These are phyloP conservation scores for Xiphophorus birchmanni DNA, from an alignment of 2,797 vertebrate species.

Conservation along the genomic window DNA sequence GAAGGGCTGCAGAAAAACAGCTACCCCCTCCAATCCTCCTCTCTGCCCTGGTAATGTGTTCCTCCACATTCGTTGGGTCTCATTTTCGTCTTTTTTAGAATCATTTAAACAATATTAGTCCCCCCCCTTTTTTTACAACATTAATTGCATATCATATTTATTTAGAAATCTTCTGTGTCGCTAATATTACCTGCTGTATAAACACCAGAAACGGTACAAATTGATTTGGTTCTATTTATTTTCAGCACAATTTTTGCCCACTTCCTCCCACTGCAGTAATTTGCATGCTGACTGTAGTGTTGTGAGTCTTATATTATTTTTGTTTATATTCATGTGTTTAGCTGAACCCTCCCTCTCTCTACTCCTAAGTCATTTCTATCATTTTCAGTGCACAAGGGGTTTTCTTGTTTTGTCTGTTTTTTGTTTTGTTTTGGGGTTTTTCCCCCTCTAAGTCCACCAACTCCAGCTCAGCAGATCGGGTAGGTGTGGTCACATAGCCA, in stretches of 20 bases:
- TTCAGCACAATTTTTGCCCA: constrained; percentile 37
- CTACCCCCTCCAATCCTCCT: constrained; percentile 74
- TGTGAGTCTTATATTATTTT: constrained; percentile 23
- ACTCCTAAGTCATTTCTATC: constrained; percentile 11
- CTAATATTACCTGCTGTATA: neutral
- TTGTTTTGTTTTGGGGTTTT: neutral
- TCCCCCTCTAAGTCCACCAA: constrained; percentile 40
- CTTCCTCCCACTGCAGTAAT: constrained; percentile 71
- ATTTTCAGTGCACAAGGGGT: constrained; percentile 22
- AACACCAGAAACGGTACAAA: neutral
- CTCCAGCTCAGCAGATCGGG: constrained; percentile 62
- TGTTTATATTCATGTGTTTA: constrained; percentile 39
- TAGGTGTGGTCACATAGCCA: constrained; percentile 71
- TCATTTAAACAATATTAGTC: constrained; percentile 7
- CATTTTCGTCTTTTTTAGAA: constrained; percentile 2
- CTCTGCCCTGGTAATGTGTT: constrained; percentile 85
- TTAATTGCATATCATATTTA: neutral
- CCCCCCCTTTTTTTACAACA: neutral
- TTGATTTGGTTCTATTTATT: constrained; percentile 15
- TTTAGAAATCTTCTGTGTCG: neutral
- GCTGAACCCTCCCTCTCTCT: constrained; percentile 6
- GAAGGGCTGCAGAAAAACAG: constrained; percentile 91
- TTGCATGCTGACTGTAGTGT: constrained; percentile 68
- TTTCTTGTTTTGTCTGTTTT: neutral
- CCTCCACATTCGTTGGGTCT: constrained; percentile 69